Evolutionary conservation across 2,888 invertebrate species (phyloP), one percentile per base, ranked within the genome.

Genomic region (Autographa gamma): DNA sequence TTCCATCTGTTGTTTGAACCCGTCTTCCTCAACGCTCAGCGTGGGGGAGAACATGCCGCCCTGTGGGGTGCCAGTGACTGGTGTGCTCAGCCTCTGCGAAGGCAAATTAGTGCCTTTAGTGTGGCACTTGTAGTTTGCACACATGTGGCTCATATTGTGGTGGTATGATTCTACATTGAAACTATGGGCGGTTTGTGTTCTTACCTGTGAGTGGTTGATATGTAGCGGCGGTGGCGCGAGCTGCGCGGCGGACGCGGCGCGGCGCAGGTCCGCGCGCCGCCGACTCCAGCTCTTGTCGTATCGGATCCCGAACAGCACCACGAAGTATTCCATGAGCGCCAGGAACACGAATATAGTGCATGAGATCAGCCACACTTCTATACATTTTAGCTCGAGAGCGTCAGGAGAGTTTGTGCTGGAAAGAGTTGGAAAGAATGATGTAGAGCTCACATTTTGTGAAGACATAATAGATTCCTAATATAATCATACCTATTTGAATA

Each of bases 301-400:
- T 25, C 97, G 95, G 88, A 97, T 97, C 71, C 97, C 97, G 87
- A 97, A 97, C 58, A 97, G 92, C 74, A 97, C 97, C 80, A 97
- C 96, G 86, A 97, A 97, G 89, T 97, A 97, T 88, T 97, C 97
- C 85, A 97, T 92, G 65, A 97, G 90, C 1, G 97, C 96, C 81
- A 96, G 93, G 90, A 97, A 97, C 77, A 97, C 97, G 90, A 97
- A 97, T 83, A 97, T 90, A 60, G 97, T 97, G 92, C 97, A 97
- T 59, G 96, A 96, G 88, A 97, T 96, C 87, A 97, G 92, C 97
- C 97, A 97, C 79, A 97, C 97, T 87, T 97, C 97, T 81, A 97
- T 96, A 88, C 96, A 97, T 86, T 97, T 97, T 71, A 97, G 89
- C 88, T 97, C 96, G 67, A 97, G 90, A 3, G 97, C 96, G 84